phyloP scores from a whole-genome alignment of 2,888 invertebrate species.

The Heliconius cydno region DNA sequence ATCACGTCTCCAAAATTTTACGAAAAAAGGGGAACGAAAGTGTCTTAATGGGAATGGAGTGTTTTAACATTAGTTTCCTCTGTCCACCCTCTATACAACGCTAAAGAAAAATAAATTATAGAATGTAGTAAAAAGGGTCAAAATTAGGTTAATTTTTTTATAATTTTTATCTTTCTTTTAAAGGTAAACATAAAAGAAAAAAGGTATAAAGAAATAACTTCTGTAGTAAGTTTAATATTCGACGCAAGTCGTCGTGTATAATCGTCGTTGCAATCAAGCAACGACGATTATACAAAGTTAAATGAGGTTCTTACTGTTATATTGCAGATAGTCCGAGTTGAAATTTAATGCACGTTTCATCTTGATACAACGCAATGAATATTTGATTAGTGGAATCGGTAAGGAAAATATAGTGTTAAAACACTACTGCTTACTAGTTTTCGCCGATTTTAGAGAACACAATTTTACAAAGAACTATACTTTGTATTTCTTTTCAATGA shows the following conservation, averaged over 20 bases:
- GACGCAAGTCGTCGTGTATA: too few species aligned
- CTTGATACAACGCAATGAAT: not conserved
- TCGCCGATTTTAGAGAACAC: not conserved
- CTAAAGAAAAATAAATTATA: not conserved
- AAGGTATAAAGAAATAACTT: not conserved
- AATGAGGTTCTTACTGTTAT: not conserved
- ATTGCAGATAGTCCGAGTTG: not conserved
- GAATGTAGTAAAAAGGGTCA: too few species aligned
- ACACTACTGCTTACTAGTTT: not conserved
- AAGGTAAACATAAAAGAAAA: not conserved
- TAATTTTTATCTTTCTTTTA: not conserved
- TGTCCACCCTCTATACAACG: not conserved
- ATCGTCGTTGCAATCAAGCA: too few species aligned
- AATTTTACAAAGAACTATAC: too few species aligned
- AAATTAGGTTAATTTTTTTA: too few species aligned
- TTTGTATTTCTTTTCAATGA: too few species aligned
- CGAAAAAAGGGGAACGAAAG: not conserved
- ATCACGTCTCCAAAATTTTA: too few species aligned
- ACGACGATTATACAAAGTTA: not conserved
- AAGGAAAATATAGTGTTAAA: not conserved
- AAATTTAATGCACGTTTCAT: not conserved
- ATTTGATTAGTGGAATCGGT: not conserved
- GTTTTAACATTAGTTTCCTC: not conserved
- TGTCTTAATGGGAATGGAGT: not conserved
- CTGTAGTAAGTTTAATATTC: not conserved